phyloP scores from a whole-genome alignment of 2,888 invertebrate species.

The Apeira syringaria region DNA sequence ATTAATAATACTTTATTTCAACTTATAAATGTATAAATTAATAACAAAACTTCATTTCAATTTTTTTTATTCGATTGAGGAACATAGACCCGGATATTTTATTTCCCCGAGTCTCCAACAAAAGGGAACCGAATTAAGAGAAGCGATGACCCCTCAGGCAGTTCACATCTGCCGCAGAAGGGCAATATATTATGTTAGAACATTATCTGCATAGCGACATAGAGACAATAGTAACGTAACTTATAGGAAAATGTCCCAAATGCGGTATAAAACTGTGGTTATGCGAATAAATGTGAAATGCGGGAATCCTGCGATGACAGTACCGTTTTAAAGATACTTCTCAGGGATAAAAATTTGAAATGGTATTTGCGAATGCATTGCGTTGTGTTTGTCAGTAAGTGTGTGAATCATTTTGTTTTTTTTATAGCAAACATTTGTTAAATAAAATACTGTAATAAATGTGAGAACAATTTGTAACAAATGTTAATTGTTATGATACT shows the following conservation, averaged over 20 bases:
- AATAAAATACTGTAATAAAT: no score
- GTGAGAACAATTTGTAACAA: no score
- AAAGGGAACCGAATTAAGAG: constrained; percentile 7
- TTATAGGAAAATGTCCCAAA: constrained; percentile 16
- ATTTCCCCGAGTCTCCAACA: constrained; percentile 4
- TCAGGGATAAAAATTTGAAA: constrained; percentile 7
- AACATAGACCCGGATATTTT: constrained; percentile 2
- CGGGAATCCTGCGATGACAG: constrained; percentile 23
- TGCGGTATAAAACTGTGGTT: constrained; percentile 22
- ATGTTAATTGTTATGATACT: no score
- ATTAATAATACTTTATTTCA: no score
- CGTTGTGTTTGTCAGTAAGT: constrained; percentile 3
- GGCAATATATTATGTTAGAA: constrained; percentile 23
- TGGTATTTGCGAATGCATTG: constrained; percentile 8
- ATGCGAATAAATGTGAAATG: constrained; percentile 28
- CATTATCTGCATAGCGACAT: constrained; percentile 21
- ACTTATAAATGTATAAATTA: no score
- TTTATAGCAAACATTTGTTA: no score
- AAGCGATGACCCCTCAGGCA: constrained; percentile 15
- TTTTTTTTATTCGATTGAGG: no score
- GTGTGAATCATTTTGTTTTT: constrained; percentile 1
- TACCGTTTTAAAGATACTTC: constrained; percentile 17
- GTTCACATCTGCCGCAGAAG: constrained; percentile 25
- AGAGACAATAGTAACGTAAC: not conserved
- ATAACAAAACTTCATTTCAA: no score